Evolutionary conservation across 35 echinoderm and acorn worm genomes (phyloP).

Genomic region (Amphiura filiformis): DNA sequence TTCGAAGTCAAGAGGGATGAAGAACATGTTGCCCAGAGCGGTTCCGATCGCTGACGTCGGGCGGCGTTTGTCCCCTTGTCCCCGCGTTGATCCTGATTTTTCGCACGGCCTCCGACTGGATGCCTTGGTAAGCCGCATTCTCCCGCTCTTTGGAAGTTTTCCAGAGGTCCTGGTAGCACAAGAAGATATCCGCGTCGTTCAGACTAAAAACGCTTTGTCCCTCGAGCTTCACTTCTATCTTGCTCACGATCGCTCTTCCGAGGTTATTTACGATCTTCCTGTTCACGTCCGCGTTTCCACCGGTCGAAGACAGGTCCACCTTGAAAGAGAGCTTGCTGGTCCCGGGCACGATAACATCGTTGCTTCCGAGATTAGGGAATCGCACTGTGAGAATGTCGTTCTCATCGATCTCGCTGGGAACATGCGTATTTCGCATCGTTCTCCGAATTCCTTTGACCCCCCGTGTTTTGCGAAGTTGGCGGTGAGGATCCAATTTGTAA

Average conservation of each 20-base stretch:
- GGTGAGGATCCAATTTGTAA: not conserved
- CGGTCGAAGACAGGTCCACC: not conserved
- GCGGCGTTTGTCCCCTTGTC: not conserved
- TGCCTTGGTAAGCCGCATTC: not conserved
- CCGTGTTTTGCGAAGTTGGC: not conserved
- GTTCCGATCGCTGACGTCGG: not conserved
- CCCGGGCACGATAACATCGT: not conserved
- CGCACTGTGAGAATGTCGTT: not conserved
- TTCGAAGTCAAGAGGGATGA: constrained; percentile 5
- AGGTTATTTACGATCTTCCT: not conserved
- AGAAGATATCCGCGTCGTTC: not conserved
- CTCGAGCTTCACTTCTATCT: not conserved
- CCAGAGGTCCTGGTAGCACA: not conserved
- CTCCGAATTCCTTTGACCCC: not conserved
- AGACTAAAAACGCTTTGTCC: not conserved
- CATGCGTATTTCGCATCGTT: not conserved
- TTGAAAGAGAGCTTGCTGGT: not conserved
- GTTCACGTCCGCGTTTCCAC: not conserved
- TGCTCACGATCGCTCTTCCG: not conserved
- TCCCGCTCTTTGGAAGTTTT: not conserved
- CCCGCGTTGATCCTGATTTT: not conserved
- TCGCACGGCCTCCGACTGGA: not conserved
- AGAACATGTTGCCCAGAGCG: not conserved
- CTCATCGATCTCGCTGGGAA: not conserved
- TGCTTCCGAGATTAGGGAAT: not conserved